phyloP scores from a whole-genome alignment of 2,797 vertebrate species.

The Sphenodon punctatus region DNA sequence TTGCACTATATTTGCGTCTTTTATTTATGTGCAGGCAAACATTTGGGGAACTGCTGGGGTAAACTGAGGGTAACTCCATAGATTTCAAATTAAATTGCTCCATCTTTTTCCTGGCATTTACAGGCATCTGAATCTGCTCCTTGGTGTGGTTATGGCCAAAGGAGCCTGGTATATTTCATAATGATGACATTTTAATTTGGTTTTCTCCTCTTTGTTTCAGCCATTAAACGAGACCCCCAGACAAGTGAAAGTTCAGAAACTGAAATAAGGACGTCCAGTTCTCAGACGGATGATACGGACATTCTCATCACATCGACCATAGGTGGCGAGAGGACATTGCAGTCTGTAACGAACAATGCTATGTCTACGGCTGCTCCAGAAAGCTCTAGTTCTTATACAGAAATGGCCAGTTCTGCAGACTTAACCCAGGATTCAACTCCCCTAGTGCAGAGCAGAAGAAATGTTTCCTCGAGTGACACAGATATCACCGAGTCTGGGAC shows the following conservation, averaged over 20 bases:
- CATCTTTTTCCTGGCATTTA: slow-evolving; percentile 7
- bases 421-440: background rate
- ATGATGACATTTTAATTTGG: background rate
- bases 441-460: background rate
- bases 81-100: slow-evolving; percentile 13
- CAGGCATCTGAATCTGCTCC: slow-evolving; percentile 33
- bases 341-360: rapidly evolving
- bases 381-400: background rate
- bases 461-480: background rate
- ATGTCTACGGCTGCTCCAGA: rapidly evolving
- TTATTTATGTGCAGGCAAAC: too few species aligned
- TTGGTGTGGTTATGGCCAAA: background rate
- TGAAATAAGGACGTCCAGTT: background rate
- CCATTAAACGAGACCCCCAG: slow-evolving; percentile 3
- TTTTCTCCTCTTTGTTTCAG: slow-evolving; percentile 52
- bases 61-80: slow-evolving; percentile 23
- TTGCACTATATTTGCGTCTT: too few species aligned
- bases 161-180: rapidly evolving
- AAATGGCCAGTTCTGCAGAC: background rate
- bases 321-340: background rate
- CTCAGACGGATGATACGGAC: background rate
- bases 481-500: background rate
- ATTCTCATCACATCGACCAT: background rate
- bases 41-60: too few species aligned
- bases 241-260: background rate